These are phyloP conservation scores for Pollenia angustigena DNA, from an alignment of 2,888 invertebrate genomes.

Conservation along the genomic window DNA sequence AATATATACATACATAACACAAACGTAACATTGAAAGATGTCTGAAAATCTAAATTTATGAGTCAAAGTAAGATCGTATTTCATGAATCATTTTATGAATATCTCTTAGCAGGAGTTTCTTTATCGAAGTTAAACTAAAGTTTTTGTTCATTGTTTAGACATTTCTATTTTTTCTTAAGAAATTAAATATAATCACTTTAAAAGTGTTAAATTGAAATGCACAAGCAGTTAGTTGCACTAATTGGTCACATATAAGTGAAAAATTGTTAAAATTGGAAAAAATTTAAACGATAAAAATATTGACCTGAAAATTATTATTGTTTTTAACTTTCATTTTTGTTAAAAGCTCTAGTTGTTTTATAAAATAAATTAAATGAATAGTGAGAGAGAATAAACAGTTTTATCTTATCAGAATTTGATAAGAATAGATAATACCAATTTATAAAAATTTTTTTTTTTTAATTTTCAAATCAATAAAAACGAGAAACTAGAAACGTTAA, in stretches of 20 bases:
- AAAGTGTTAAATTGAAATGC: background rate
- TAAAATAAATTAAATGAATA: constrained; percentile 14
- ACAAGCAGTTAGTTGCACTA: background rate
- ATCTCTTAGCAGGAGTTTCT: constrained; percentile 9
- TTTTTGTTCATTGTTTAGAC: background rate
- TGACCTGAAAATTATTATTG: background rate
- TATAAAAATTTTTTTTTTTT: background rate
- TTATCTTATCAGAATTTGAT: constrained; percentile 60
- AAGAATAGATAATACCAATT: constrained; percentile 29
- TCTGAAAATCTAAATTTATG: constrained; percentile 11
- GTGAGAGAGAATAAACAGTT: background rate
- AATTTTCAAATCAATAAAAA: background rate
- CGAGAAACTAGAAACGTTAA: too few species aligned
- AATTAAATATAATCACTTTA: too few species aligned
- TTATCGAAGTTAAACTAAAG: background rate
- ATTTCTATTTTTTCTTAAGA: background rate
- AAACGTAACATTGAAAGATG: too few species aligned
- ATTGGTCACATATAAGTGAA: constrained; percentile 9
- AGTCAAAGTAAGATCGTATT: constrained; percentile 56
- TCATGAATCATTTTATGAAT: constrained; percentile 51
- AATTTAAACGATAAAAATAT: background rate
- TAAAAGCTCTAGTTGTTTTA: constrained; percentile 27
- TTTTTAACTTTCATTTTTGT: constrained; percentile 44
- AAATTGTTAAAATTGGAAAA: constrained; percentile 28
- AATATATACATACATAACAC: too few species aligned